Conservation (phyloP, 2,797 vertebrate genomes). For the Rhabdomys pumilio region DNA sequence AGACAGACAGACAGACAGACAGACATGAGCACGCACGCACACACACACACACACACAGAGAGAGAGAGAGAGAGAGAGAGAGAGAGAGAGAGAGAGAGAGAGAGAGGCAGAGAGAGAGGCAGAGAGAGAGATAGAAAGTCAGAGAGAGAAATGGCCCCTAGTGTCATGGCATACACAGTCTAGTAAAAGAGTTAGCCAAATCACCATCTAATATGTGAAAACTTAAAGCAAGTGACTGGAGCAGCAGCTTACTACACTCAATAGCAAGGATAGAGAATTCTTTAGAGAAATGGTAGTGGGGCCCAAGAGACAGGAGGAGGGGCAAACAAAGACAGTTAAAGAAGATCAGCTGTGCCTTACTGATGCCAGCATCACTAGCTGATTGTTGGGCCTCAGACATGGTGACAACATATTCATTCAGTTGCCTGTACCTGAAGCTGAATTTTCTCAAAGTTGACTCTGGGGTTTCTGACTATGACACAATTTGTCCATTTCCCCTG, state of each 20-base stretch:
- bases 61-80: too few relatives aligned
- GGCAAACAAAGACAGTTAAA: background rate
- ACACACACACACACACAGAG: too few relatives aligned
- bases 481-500: background rate
- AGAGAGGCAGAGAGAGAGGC: background rate
- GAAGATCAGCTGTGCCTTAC: background rate
- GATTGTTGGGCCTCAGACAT: background rate
- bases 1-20: too few relatives aligned
- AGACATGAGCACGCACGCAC: too few relatives aligned
- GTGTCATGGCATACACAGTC: background rate
- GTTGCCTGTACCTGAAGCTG: background rate
- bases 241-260: background rate
- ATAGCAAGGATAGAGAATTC: background rate
- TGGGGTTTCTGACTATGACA: background rate
- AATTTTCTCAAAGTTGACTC: background rate
- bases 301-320: background rate
- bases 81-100: too few relatives aligned
- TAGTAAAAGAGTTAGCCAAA: background rate
- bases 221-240: background rate
- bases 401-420: background rate
- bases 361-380: background rate
- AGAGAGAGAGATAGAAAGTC: too few relatives aligned
- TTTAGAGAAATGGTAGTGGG: background rate
- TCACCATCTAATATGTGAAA: background rate
- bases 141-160: background rate